These are phyloP conservation scores for Sarotherodon lohbergeri DNA, from an alignment of 2,113 vertebrate genomes.

Conservation along the genomic window DNA sequence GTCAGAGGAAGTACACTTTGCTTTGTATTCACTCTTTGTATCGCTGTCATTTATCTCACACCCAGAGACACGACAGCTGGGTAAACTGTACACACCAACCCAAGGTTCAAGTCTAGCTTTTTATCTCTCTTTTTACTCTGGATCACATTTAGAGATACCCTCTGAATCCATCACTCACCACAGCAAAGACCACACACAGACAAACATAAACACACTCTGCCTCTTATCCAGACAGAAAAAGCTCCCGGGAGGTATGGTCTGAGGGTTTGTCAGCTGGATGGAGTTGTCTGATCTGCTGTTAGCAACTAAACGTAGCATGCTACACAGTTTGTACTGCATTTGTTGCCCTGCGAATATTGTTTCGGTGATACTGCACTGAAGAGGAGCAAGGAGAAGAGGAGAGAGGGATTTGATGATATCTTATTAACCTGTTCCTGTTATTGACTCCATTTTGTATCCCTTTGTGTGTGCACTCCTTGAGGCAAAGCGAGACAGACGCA, in stretches of 20 bases:
- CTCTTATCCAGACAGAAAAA: not conserved
- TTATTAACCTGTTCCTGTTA: conserved; percentile 18
- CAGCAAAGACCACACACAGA: not conserved
- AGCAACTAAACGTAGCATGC: not conserved
- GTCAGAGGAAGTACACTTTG: not conserved
- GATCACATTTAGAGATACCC: not conserved
- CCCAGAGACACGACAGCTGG: conserved; percentile 28
- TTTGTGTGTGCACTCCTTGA: not conserved
- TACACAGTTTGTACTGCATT: not conserved
- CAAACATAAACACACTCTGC: not conserved
- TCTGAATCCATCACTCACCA: conserved; percentile 6
- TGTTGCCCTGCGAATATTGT: not conserved
- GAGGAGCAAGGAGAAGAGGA: not conserved
- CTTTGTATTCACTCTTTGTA: conserved; percentile 18
- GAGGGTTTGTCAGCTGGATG: not conserved
- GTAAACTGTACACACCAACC: conserved; percentile 5
- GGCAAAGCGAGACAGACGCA: not conserved
- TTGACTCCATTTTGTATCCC: conserved; percentile 33
- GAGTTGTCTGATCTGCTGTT: conserved; percentile 18
- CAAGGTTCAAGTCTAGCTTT: not conserved
- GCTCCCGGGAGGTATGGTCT: not conserved
- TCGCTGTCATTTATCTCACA: not conserved
- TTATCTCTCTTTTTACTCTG: not conserved
- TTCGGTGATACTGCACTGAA: not conserved
- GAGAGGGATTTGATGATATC: conserved; percentile 5